Evolutionary conservation across 2,888 invertebrate genomes (phyloP), one percentile per base, ranked within the genome.

Genomic region (Philhelius pedissequus): DNA sequence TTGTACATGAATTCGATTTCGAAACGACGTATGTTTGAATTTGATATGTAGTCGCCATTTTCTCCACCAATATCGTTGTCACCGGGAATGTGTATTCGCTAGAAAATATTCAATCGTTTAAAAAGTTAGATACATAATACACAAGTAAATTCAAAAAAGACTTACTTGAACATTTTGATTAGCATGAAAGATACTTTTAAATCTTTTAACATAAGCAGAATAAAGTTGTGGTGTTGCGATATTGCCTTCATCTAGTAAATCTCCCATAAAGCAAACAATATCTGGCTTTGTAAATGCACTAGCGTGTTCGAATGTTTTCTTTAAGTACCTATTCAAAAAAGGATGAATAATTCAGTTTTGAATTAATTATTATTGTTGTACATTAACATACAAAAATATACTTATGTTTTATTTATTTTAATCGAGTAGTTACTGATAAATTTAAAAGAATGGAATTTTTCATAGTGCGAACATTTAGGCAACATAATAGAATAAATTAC

Each of bases 31-130:
- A 96, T 90, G 92, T 96, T 97, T n/a, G 93, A 91, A 54, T 92
- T 91, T 22, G 94, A 94, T 70, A 92, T 91, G 48, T 97, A 94
- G 43, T 94, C 93, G 88, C 96, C 95, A 81, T 94, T 95, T 92
- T 99, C 99, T 13, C 99, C 99, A 7, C 99, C 99, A 77, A 99
- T 97, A 90, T 99, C 99, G 92, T 99, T 99, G 90, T 99, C 99
- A 5, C 99, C 99, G 20, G 98, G 97, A 84, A 99, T 91, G 93
- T 96, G 98, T 68, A 99, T 93, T 92, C 94, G 94, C 96, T 96
- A 91, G 32, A 92, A 56, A 60, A 8, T 15, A 1, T 13, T n/a
- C 4, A 50, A 25, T 7, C 56, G 18, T 0, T n/a, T n/a, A 11
- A 18, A 1, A 20, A n/a, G n/a, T 20, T 25, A 22, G 5, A 38